A percentile compares a stretch with the other conserved stretches of the same genome.
phyloP scores from a whole-genome alignment of 2,797 vertebrate genomes.

The Furcifer pardalis region DNA sequence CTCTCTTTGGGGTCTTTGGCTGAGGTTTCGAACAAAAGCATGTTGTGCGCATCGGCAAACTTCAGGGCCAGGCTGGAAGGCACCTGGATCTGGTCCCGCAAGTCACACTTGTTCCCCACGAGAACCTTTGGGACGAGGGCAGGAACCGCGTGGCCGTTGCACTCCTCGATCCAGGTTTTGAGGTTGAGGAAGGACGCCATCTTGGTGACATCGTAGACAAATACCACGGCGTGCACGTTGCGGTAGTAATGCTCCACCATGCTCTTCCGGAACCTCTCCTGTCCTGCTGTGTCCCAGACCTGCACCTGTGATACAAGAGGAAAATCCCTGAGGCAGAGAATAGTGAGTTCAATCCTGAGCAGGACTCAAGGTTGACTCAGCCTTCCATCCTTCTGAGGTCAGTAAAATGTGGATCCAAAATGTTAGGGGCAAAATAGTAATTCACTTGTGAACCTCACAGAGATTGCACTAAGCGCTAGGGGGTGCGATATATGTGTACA shows the following conservation, averaged over 20 bases:
- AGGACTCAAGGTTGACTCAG: too few species aligned
- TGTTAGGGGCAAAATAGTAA: too few species aligned
- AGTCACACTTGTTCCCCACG: slow-evolving; percentile 98
- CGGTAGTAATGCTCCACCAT: slow-evolving; percentile 98
- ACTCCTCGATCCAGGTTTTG: slow-evolving; percentile 97
- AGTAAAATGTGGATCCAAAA: too few species aligned
- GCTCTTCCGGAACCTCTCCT: slow-evolving; percentile 94
- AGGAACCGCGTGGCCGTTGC: slow-evolving; percentile 92
- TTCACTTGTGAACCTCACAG: too few species aligned
- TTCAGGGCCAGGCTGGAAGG: slow-evolving; percentile 92
- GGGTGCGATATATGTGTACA: too few species aligned
- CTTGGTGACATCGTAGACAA: slow-evolving; percentile 97
- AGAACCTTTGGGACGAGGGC: slow-evolving; percentile 85
- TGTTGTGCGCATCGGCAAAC: slow-evolving; percentile 95
- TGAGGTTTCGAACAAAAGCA: slow-evolving; percentile 97
- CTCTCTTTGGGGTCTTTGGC: slow-evolving; percentile 97
- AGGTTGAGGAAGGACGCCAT: slow-evolving; percentile 95
- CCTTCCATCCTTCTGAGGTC: too few species aligned
- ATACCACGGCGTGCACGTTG: slow-evolving; percentile 94
- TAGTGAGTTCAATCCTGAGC: too few species aligned
- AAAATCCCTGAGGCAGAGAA: neutral
- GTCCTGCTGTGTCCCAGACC: slow-evolving; percentile 95
- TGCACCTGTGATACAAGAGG: slow-evolving; percentile 82
- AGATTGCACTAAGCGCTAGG: too few species aligned
- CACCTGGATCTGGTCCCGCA: slow-evolving; percentile 92